These are phyloP conservation scores for Vollenhovia emeryi DNA, from an alignment of 1,140 invertebrate genomes.

Conservation along the genomic window DNA sequence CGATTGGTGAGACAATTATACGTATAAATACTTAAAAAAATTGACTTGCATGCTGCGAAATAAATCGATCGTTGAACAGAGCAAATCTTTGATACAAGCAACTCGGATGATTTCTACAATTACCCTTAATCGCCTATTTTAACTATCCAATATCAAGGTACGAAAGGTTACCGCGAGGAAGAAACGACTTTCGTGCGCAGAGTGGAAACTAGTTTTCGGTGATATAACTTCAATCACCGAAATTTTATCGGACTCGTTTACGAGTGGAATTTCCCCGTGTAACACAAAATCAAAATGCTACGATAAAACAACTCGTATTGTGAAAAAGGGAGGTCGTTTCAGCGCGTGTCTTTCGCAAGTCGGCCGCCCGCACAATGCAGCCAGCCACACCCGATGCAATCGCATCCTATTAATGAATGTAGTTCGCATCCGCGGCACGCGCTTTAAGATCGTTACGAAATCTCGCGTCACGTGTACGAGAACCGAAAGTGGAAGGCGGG, in stretches of 20 bases:
- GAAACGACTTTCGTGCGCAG: background rate
- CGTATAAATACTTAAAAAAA: background rate
- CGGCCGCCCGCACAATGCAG: background rate
- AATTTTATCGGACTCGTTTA: background rate
- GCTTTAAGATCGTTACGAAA: constrained; percentile 62
- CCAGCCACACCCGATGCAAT: constrained; percentile 8
- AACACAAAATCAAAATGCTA: background rate
- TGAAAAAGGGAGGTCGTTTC: background rate
- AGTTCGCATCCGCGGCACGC: constrained; percentile 50
- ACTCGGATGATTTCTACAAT: background rate
- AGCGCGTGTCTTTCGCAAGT: background rate
- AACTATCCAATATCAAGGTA: background rate
- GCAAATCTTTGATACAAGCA: background rate
- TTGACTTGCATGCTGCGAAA: background rate
- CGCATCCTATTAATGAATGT: constrained; percentile 52
- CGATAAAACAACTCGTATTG: background rate
- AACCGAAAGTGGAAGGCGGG: constrained; percentile 35
- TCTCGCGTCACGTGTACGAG: constrained; percentile 36
- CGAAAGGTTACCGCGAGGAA: background rate
- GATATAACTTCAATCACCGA: background rate
- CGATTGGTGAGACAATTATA: background rate
- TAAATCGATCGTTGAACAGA: background rate
- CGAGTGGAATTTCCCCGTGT: background rate
- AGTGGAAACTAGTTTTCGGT: background rate
- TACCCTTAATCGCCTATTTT: background rate